Conservation (phyloP, 2,888 invertebrate genomes). For the Dasysyrphus albostriatus region DNA sequence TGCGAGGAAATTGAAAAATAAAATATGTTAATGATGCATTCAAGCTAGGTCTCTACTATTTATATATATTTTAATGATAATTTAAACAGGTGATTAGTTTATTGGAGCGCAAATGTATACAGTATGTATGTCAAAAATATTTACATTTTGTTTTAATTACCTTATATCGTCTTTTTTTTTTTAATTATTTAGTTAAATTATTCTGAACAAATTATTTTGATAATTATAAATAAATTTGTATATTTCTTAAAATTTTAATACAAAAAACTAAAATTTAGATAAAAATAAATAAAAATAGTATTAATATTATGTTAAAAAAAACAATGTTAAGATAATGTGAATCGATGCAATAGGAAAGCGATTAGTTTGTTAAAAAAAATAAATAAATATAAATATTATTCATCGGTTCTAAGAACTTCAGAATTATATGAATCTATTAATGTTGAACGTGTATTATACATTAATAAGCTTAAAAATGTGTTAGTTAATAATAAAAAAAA, state of each 20-base stretch:
- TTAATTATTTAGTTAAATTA: conserved; percentile 48
- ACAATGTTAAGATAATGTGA: conserved; percentile 27
- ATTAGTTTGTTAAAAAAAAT: conserved; percentile 23
- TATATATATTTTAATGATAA: conserved; percentile 32
- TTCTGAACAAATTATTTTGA: conserved; percentile 64
- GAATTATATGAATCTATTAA: conserved; percentile 3
- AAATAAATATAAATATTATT: background rate
- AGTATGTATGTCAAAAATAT: conserved; percentile 50
- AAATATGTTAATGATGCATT: conserved; percentile 57
- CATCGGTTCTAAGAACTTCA: background rate
- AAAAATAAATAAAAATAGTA: conserved; percentile 43
- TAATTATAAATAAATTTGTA: conserved; percentile 19
- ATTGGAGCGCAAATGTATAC: conserved; percentile 50
- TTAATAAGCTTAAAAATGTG: conserved; percentile 15
- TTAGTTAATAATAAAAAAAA: conserved; percentile 14
- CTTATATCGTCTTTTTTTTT: conserved; percentile 51
- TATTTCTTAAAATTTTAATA: conserved; percentile 20
- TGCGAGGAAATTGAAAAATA: conserved; percentile 54
- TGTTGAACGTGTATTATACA: conserved; percentile 58
- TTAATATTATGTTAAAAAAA: background rate
- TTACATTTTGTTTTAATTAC: conserved; percentile 59
- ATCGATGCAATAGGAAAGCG: conserved; percentile 51
- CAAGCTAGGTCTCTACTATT: conserved; percentile 66
- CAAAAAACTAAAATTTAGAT: conserved; percentile 20
- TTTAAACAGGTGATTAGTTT: conserved; percentile 60